phyloP scores from a whole-genome alignment of 2,797 vertebrate genomes.

The Acropternis orthonyx region DNA sequence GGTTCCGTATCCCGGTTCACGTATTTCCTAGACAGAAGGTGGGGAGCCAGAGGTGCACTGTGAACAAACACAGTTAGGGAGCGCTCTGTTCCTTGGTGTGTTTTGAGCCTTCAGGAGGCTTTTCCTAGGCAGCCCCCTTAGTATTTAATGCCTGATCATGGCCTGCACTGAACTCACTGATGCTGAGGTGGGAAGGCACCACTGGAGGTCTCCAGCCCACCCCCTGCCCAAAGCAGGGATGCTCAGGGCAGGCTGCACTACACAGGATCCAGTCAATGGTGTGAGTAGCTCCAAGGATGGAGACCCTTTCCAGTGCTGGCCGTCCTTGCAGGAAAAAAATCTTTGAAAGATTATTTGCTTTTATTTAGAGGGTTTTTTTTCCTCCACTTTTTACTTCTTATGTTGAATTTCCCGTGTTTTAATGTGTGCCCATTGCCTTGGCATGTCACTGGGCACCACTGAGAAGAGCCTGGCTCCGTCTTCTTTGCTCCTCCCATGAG shows the following conservation, averaged over 20 bases:
- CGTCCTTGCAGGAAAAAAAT: rapidly evolving
- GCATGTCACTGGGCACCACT: neutral
- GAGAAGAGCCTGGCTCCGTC: neutral
- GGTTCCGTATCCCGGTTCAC: neutral
- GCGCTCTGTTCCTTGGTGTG: neutral
- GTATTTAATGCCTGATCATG: neutral
- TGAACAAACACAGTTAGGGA: neutral
- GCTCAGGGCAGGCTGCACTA: neutral
- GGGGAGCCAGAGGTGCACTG: neutral
- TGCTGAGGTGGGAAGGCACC: neutral
- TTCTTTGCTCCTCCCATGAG: neutral
- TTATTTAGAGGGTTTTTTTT: neutral
- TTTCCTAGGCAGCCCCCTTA: neutral
- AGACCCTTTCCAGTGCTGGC: neutral
- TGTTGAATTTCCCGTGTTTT: neutral
- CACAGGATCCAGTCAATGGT: neutral
- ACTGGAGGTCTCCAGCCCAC: neutral
- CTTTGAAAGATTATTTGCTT: rapidly evolving
- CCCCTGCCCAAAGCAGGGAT: neutral
- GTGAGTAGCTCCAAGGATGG: neutral
- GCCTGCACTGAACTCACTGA: neutral
- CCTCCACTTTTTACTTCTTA: neutral
- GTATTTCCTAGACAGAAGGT: neutral
- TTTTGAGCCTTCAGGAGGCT: neutral
- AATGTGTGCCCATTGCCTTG: neutral